Conservation (phyloP, 30 jellyfish, hydroid and myxozoan species). For the Hydra vulgaris region DNA sequence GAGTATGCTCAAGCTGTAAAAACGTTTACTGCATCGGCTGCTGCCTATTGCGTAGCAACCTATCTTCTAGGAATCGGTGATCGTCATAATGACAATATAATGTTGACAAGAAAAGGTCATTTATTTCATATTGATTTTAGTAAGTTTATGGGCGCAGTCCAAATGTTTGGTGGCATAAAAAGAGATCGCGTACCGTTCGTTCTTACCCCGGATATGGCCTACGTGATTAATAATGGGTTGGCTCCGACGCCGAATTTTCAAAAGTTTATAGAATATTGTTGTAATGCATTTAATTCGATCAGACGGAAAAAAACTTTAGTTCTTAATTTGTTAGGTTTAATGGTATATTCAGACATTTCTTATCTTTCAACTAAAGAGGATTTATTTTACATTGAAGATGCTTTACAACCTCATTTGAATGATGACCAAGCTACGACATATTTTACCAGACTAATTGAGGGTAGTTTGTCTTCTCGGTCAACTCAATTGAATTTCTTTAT, state of each 20-base stretch:
- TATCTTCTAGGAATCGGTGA: conserved; percentile 94
- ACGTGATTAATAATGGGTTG: conserved; percentile 76
- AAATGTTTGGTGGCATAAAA: conserved; percentile 68
- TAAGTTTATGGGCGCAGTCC: conserved; percentile 82
- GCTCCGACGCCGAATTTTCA: conserved; percentile 65
- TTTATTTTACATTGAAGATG: conserved; percentile 58
- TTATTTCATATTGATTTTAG: conserved; percentile 88
- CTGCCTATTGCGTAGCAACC: conserved; percentile 94
- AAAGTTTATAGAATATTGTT: conserved; percentile 80
- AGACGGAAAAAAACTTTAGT: conserved; percentile 61
- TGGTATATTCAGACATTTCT: conserved; percentile 92
- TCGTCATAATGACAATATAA: conserved; percentile 92
- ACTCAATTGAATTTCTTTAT: conserved; percentile 91
- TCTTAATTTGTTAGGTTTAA: conserved; percentile 73
- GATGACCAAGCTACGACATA: conserved; percentile 76
- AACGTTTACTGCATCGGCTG: conserved; percentile 86
- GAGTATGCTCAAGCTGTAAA: conserved; percentile 66
- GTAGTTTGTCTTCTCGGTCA: conserved; percentile 74
- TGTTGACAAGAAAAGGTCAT: conserved; percentile 89
- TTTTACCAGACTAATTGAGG: conserved; percentile 81
- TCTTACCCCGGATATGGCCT: conserved; percentile 98
- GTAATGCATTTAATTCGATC: conserved; percentile 71
- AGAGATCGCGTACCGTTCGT: conserved; percentile 97
- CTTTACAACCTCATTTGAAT: conserved; percentile 56
- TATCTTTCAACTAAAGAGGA: conserved; percentile 66